A percentile compares a stretch with the other conserved stretches of the same genome.
Conservation (phyloP, 2,797 vertebrate genomes). For the Loriculus beryllinus region DNA sequence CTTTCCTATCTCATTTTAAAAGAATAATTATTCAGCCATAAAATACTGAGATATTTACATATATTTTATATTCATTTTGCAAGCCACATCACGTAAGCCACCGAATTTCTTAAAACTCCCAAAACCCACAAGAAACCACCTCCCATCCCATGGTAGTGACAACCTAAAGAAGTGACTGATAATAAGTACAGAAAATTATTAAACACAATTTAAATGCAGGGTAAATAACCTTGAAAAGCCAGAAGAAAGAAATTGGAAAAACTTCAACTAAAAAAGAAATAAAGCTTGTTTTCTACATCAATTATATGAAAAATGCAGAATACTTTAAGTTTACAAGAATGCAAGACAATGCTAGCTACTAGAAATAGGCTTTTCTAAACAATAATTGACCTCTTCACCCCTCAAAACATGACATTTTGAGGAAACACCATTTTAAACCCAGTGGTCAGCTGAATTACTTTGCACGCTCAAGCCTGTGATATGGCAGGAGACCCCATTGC, state of each 20-base stretch:
- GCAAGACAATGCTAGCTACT: accelerated
- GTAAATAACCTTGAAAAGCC: neutral
- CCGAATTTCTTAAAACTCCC: neutral
- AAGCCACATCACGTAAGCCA: neutral
- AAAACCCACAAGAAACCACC: neutral
- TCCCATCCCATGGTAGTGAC: accelerated
- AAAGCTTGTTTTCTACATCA: neutral
- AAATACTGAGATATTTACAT: neutral
- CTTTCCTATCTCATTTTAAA: neutral
- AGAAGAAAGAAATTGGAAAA: neutral
- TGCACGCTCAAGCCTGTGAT: accelerated
- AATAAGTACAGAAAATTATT: accelerated
- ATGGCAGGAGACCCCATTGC: accelerated
- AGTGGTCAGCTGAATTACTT: accelerated
- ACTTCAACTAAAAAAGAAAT: neutral
- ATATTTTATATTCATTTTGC: neutral
- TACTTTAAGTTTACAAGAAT: accelerated
- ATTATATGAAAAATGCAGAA: no score
- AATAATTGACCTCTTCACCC: neutral
- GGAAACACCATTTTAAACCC: neutral
- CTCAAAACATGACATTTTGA: neutral
- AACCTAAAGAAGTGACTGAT: neutral
- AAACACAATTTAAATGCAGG: neutral
- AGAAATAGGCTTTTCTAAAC: neutral
- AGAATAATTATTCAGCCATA: neutral